Base-by-base conservation (phyloP, 2,888 invertebrate genomes). In the Liodrosophila aerea region DNA sequence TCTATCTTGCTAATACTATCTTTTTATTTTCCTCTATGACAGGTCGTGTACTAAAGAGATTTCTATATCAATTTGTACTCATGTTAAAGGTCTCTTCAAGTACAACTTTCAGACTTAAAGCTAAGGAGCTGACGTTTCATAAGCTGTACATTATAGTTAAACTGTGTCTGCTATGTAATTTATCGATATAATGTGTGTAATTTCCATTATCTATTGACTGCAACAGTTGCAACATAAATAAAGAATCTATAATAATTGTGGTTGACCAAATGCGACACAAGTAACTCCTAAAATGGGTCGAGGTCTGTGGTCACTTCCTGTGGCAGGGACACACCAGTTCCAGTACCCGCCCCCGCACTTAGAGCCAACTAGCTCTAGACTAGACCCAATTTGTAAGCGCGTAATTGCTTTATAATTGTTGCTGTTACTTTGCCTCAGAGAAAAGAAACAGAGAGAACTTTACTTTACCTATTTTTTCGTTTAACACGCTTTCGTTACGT, bases 331-430 rank as follows among this genome's bases (percentile, higher is more conserved):
- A 22, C 5, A 13, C 15, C 8, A 11, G n/a, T 13, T 30, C 43
- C 9, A 27, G 12, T 8, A 37, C 36, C 16, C 15, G 0, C 9
- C 12, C 34, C 31, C 27, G 22, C 39, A 41, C 45, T 51, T 27
- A 18, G 1, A 22, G 22, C 22, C 22, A 22, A 22, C 5, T 22
- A n/a, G n/a, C n/a, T n/a, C n/a, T n/a, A 22, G 22, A 22, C 22
- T 22, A 22, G 11, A 9, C 9, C 12, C 15, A 9, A 57, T 52
- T n/a, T 41, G 54, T 39, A 46, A 60, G 40, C 39, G 49, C 47
- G 65, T 73, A 76, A 82, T 78, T 68, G 60, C 64, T 52, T 75
- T 75, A 64, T 78, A 76, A 76, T 78, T 76, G 72, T 62, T 47
- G 64, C 7, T 51, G 64, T 8, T 13, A 5, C 40, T 66, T 45